Conservation (phyloP, 2,797 vertebrate species). For the Cynopterus sphinx region DNA sequence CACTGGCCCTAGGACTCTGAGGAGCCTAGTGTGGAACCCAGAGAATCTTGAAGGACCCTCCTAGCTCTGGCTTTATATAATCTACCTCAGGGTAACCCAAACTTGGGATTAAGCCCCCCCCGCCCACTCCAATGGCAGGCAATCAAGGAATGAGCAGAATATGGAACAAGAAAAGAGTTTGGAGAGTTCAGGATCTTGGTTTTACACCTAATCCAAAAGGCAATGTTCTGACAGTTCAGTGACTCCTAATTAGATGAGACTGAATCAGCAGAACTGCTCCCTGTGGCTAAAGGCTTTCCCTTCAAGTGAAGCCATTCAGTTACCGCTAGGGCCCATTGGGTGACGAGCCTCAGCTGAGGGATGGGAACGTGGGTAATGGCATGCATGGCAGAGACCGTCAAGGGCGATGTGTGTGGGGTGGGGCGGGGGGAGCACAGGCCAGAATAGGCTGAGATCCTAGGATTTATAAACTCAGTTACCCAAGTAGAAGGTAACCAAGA, state of each 20-base stretch:
- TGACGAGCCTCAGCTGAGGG: not conserved
- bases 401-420: not conserved
- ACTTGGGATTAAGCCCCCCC: not conserved
- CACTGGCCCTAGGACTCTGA: not conserved
- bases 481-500: not conserved
- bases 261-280: constrained; percentile 61
- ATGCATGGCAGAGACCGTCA: not conserved
- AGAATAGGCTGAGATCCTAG: not conserved
- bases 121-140: no score
- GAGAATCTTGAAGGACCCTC: not conserved
- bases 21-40: not conserved
- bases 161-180: not conserved
- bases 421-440: not conserved
- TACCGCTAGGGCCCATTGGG: constrained; percentile 42
- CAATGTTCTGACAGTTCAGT: constrained; percentile 58
- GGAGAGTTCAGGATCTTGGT: not conserved
- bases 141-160: not conserved
- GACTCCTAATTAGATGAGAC: constrained; percentile 73
- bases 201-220: constrained; percentile 60
- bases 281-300: constrained; percentile 40
- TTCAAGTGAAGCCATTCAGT: constrained; percentile 1
- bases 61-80: not conserved
- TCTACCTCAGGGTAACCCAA: not conserved
- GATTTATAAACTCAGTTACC: not conserved
- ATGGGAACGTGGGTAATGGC: not conserved